Base-by-base conservation (phyloP, 2,888 invertebrate genomes). In the Unio delphinus region DNA sequence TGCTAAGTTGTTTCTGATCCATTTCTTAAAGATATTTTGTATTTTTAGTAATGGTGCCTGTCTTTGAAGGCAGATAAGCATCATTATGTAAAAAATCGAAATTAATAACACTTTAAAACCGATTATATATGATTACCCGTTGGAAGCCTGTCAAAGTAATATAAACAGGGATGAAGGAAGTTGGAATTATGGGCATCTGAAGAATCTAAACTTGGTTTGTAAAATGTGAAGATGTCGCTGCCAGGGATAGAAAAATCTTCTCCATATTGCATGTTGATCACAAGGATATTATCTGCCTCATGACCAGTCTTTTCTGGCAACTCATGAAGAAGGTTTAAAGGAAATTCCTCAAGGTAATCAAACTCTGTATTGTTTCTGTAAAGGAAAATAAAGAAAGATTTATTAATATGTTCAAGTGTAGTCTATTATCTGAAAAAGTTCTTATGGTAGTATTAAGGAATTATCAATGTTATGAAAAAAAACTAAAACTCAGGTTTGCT, bases 91-190 rank as follows among this genome's bases (percentile, higher is more conserved):
- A 1, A 45, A 4, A 5, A 30, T 30, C 5, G 5, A 4, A 4
- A 30, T 45, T 15, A 45, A 5, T 7, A 34, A 45, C 11, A 45
- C 11, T 45, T 11, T 45, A 45, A 45, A 15, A 26, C 62, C 23
- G 28, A 26, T 61, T 20, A 15, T 18, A 26, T 17, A 54, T 20
- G 69, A 75, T 69, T 73, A 90, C 91, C 89, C 82, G 89, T 87
- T 11, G 91, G 91, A 57, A 90, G 73, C 3, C 69, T 68, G 3
- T 86, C 81, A 78, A 90, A 91, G 74, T 88, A 90, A 80, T 91
- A 91, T 56, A 91, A 77, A 5, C 90, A 90, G 5, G 91, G 91
- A 75, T 91, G 91, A 0, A 91, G 84, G 79, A 91, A 91, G 83
- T 91, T 91, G 57, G 90, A 91, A 18, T 76, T 67, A 75, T 91